These are phyloP conservation scores for Xyliphius kryptos DNA, from an alignment of 2,113 vertebrate genomes.

Conservation along the genomic window DNA sequence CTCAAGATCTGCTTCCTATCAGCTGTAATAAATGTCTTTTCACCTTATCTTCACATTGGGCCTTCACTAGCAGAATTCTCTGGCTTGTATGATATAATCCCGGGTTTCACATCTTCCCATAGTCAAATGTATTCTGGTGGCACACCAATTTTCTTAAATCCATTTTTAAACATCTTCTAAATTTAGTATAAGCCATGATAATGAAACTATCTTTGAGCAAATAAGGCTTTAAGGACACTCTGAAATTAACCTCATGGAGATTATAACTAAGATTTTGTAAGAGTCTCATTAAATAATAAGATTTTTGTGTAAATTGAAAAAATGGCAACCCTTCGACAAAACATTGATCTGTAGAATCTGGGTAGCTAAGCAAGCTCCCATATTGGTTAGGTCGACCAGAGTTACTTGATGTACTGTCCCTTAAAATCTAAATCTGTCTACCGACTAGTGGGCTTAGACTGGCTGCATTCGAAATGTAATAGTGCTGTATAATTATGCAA, in stretches of 20 bases:
- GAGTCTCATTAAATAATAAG: not conserved
- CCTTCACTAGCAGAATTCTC: constrained; percentile 13
- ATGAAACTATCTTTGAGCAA: not conserved
- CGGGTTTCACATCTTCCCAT: not conserved
- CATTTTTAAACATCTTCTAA: not conserved
- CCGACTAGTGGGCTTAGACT: too few relatives aligned
- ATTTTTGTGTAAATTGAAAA: not conserved
- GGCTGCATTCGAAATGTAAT: too few relatives aligned
- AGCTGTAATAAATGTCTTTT: constrained; percentile 29
- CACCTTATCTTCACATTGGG: constrained; percentile 44
- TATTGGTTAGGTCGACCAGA: not conserved
- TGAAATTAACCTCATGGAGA: not conserved
- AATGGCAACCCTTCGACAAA: not conserved
- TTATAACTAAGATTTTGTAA: not conserved
- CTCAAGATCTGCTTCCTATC: constrained; percentile 26
- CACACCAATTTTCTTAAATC: not conserved
- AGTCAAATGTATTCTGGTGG: not conserved
- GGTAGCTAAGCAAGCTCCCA: not conserved
- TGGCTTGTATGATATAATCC: constrained; percentile 15
- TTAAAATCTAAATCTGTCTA: too few relatives aligned
- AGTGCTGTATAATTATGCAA: too few relatives aligned
- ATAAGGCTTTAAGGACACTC: not conserved
- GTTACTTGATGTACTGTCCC: not conserved
- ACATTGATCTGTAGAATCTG: not conserved
- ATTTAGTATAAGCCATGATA: not conserved